A percentile compares a stretch with the other conserved stretches of the same genome.
phyloP scores from a whole-genome alignment of 2,888 invertebrate genomes.

The Dolichomitus sp. region DNA sequence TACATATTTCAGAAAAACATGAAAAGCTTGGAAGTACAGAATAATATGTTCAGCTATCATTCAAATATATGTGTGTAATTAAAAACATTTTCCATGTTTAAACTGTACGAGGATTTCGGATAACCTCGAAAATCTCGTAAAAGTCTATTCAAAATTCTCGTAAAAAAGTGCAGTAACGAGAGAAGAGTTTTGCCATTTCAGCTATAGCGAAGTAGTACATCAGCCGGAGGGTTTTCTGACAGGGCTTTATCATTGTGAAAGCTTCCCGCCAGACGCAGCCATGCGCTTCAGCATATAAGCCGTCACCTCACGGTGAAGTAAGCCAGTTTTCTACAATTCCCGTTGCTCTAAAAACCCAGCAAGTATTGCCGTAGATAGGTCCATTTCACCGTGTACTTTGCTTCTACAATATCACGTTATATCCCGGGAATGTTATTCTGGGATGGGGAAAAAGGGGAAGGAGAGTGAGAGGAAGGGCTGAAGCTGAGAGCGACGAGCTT shows the following conservation, averaged over 20 bases:
- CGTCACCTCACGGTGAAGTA: neutral
- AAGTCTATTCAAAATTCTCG: neutral
- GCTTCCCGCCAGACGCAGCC: neutral
- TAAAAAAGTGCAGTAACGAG: conserved; percentile 9
- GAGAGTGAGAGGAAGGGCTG: conserved; percentile 15
- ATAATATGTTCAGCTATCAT: neutral
- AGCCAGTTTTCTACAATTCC: neutral
- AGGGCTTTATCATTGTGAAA: conserved; percentile 30
- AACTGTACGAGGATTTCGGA: neutral
- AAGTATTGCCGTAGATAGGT: neutral
- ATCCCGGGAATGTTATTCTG: conserved; percentile 46
- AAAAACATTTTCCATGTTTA: neutral
- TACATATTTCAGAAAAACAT: neutral
- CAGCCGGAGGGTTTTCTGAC: conserved; percentile 16
- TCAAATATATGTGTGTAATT: neutral
- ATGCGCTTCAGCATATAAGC: neutral
- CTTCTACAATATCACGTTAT: conserved; percentile 34
- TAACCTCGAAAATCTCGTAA: too few species aligned
- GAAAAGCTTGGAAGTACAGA: neutral
- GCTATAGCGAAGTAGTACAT: conserved; percentile 9
- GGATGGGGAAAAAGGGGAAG: neutral
- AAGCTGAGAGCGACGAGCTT: conserved; percentile 43
- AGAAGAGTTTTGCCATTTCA: neutral
- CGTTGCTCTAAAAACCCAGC: neutral
- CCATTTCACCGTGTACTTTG: conserved; percentile 28